phyloP scores from a whole-genome alignment of 2,113 vertebrate genomes.

The Diadophis punctatus region DNA sequence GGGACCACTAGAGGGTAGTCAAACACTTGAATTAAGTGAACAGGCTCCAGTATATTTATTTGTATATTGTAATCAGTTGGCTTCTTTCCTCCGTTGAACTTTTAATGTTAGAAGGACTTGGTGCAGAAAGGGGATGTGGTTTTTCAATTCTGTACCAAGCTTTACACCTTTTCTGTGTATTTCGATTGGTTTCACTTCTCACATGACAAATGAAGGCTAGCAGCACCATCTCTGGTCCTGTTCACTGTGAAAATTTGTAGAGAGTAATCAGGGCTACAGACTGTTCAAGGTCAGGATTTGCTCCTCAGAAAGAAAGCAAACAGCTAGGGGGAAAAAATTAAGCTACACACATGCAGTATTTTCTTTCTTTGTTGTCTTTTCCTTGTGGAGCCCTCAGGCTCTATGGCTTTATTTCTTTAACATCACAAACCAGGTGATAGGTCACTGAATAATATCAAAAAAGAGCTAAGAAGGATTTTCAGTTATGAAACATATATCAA shows the following conservation, averaged over 20 bases:
- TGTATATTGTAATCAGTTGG: slow-evolving; percentile 52
- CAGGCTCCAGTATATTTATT: slow-evolving; percentile 27
- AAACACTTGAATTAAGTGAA: slow-evolving; percentile 59
- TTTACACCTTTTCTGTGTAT: slow-evolving; percentile 51
- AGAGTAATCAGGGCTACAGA: background rate
- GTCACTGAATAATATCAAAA: background rate
- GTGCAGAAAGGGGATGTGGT: slow-evolving; percentile 60
- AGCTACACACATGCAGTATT: background rate
- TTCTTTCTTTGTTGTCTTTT: background rate
- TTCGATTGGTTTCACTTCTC: slow-evolving; percentile 58
- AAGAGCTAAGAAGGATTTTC: background rate
- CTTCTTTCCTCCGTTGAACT: slow-evolving; percentile 54
- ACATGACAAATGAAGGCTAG: slow-evolving; percentile 31
- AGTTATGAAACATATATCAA: background rate
- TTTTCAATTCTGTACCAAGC: slow-evolving; percentile 55
- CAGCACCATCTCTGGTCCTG: background rate
- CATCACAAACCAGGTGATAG: background rate
- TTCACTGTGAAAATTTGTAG: rapidly evolving
- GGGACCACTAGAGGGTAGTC: slow-evolving; percentile 74
- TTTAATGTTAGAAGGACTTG: slow-evolving; percentile 63
- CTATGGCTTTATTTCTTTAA: background rate
- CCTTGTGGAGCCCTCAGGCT: background rate
- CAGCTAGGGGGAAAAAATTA: background rate
- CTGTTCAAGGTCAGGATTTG: slow-evolving; percentile 49
- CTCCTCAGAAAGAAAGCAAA: background rate